Percentiles rank a stretch among this genome's conserved stretches.
Evolutionary conservation across 2,888 invertebrate species (phyloP).

Genomic region (Priocnemis perturbator): DNA sequence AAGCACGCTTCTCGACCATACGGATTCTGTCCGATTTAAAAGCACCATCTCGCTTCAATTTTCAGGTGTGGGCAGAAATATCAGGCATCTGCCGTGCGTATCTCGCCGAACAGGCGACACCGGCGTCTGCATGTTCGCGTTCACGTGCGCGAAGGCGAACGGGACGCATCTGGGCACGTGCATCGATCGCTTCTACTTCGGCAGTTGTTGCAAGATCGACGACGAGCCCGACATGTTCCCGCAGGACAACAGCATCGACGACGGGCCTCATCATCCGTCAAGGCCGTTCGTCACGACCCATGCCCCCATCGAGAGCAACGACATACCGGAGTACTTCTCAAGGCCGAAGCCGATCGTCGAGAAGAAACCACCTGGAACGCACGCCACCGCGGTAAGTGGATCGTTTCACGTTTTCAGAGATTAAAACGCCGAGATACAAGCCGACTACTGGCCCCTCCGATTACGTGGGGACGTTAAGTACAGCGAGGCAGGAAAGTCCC

Average conservation of each 20-base stretch:
- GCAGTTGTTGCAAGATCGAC: conserved; percentile 90
- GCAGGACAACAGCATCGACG: conserved; percentile 80
- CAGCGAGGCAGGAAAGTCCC: no score
- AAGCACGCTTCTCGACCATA: no score
- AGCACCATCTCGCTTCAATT: conserved; percentile 64
- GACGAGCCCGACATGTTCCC: conserved; percentile 78
- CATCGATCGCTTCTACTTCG: conserved; percentile 95
- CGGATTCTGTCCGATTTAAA: no score
- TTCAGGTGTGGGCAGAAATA: conserved; percentile 90
- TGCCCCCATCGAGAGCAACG: conserved; percentile 67
- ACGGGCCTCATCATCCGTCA: conserved; percentile 66
- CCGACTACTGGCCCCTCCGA: not conserved
- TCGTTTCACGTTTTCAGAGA: no score
- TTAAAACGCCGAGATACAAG: no score
- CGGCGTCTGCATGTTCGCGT: conserved; percentile 95
- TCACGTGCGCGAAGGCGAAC: conserved; percentile 92
- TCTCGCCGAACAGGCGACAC: conserved; percentile 86
- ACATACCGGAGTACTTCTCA: conserved; percentile 67
- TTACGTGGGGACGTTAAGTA: no score
- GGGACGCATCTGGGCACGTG: conserved; percentile 95
- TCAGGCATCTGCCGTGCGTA: conserved; percentile 91
- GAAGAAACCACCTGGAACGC: conserved; percentile 68
- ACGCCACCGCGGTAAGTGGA: conserved; percentile 42
- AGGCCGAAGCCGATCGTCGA: conserved; percentile 64
- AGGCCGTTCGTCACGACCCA: conserved; percentile 64